Conservation (phyloP, 2,113 vertebrate species). For the Carettochelys insculpta region DNA sequence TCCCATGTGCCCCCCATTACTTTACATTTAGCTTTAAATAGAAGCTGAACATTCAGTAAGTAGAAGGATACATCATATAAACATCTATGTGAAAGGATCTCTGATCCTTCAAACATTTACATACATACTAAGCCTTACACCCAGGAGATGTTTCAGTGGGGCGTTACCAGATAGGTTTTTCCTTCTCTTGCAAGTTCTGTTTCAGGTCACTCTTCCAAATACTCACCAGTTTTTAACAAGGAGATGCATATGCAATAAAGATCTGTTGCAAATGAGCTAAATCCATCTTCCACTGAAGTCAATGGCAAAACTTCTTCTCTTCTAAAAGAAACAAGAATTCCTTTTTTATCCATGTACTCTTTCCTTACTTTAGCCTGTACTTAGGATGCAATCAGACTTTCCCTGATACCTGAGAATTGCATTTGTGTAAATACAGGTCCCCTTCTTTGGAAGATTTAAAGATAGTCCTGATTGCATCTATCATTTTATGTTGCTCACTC, state of each 20-base stretch:
- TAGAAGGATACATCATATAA: neutral
- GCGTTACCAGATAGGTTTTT: neutral
- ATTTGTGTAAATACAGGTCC: neutral
- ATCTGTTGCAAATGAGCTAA: neutral
- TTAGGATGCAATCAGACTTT: neutral
- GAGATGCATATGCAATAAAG: neutral
- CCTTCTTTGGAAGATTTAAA: neutral
- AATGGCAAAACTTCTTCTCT: too few relatives aligned
- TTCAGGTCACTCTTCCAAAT: neutral
- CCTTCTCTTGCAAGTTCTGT: too few relatives aligned
- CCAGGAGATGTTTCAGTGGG: neutral
- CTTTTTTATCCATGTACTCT: neutral
- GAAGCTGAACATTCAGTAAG: neutral
- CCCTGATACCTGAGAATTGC: neutral
- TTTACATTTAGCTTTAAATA: neutral
- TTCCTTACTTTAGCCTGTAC: neutral
- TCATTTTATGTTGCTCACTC: neutral
- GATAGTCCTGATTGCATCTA: neutral
- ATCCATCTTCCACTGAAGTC: neutral
- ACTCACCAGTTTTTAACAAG: neutral
- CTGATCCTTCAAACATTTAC: neutral
- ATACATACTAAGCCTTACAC: neutral
- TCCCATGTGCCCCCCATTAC: neutral
- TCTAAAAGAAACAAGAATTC: too few relatives aligned
- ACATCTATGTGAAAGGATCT: neutral